phyloP scores from a whole-genome alignment of 2,888 invertebrate species.

The Merodon equestris region DNA sequence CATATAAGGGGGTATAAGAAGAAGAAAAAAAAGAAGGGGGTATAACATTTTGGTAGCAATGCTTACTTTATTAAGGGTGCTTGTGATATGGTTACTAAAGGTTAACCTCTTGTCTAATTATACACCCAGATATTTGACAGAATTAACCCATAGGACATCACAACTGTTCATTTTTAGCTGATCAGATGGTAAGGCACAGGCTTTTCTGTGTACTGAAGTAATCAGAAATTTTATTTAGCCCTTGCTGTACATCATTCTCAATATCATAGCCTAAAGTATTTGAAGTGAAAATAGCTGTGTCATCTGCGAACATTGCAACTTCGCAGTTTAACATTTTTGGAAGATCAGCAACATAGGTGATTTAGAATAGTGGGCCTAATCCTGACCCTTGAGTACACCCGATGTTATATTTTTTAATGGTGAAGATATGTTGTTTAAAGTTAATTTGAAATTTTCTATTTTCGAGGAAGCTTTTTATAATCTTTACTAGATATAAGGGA shows the following conservation, averaged over 20 bases:
- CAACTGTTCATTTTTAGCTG: no score
- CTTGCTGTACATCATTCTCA: neutral
- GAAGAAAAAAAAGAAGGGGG: no score
- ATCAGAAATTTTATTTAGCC: neutral
- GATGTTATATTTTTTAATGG: constrained; percentile 1
- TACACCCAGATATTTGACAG: neutral
- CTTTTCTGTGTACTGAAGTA: neutral
- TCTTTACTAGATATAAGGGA: constrained; percentile 4
- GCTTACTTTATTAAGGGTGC: neutral
- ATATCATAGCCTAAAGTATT: neutral
- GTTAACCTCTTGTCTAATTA: neutral
- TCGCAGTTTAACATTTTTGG: constrained; percentile 11
- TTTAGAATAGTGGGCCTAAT: neutral
- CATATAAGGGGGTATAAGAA: neutral
- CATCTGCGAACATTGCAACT: constrained; percentile 8
- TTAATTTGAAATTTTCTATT: neutral
- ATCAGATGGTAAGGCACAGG: no score
- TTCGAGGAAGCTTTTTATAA: constrained; percentile 1
- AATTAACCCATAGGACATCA: no score
- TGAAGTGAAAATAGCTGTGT: constrained; percentile 11
- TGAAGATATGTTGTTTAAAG: neutral
- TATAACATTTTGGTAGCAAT: neutral
- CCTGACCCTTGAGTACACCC: constrained; percentile 3
- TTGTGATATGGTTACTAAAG: neutral
- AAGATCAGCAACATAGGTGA: constrained; percentile 3